These are phyloP conservation scores for Phocoena phocoena DNA, from an alignment of 2,113 vertebrate species.

Conservation along the genomic window DNA sequence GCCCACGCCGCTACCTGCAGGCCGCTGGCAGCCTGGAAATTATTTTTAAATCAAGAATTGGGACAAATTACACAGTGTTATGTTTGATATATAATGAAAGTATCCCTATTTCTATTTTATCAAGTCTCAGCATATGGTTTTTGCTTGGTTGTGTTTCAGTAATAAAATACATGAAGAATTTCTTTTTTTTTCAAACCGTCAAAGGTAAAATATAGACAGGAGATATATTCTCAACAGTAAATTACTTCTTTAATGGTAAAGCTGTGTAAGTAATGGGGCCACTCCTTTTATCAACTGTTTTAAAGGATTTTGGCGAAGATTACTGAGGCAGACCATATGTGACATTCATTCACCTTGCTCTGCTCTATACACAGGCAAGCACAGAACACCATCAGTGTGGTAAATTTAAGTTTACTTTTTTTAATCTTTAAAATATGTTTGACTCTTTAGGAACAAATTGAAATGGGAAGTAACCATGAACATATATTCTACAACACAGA, in stretches of 20 bases:
- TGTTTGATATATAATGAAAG: background rate
- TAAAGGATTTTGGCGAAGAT: background rate
- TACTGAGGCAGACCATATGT: background rate
- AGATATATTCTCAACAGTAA: background rate
- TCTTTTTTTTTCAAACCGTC: background rate
- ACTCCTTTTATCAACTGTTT: background rate
- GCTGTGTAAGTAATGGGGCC: background rate
- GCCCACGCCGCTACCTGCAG: background rate
- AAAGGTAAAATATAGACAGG: background rate
- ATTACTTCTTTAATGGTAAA: background rate
- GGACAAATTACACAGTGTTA: background rate
- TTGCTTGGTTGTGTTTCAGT: background rate
- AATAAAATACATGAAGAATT: constrained; percentile 1
- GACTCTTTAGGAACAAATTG: background rate
- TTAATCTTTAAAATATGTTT: background rate
- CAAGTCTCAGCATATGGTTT: background rate
- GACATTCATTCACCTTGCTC: background rate
- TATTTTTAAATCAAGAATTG: background rate
- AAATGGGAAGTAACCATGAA: background rate
- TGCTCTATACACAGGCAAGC: background rate
- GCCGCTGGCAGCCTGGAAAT: background rate
- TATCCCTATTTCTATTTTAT: background rate
- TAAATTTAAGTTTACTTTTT: background rate
- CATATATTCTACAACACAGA: background rate
- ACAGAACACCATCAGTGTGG: background rate